phyloP scores from a whole-genome alignment of 2,888 invertebrate genomes.

The Cyclophora albipunctata region DNA sequence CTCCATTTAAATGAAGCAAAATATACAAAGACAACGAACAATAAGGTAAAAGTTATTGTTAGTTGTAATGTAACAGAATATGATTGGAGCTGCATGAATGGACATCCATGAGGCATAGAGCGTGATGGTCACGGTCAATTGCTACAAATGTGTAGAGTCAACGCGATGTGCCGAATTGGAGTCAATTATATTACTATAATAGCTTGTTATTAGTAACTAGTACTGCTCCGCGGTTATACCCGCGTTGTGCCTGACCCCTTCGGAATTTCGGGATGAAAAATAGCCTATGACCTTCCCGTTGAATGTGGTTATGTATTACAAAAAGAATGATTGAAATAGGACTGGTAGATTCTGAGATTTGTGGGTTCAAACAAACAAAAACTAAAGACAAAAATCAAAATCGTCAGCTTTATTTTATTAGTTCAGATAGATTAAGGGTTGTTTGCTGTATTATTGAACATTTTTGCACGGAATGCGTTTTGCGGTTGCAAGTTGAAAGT shows the following conservation, averaged over 20 bases:
- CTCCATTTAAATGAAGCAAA: background rate
- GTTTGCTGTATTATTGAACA: too few species aligned
- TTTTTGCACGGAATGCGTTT: too few species aligned
- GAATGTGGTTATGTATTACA: background rate
- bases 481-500: too few species aligned
- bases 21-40: constrained; percentile 5
- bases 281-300: background rate
- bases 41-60: constrained; percentile 11
- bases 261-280: too few species aligned
- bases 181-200: background rate
- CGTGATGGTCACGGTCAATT: constrained; percentile 41
- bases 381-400: background rate
- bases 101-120: constrained; percentile 15
- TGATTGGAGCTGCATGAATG: constrained; percentile 34
- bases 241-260: too few species aligned
- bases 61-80: constrained; percentile 27
- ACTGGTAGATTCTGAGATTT: too few species aligned
- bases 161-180: background rate
- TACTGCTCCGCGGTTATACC: too few species aligned
- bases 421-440: background rate
- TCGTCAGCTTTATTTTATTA: background rate
- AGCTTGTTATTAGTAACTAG: background rate
- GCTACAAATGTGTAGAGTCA: constrained; percentile 9
- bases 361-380: too few species aligned
- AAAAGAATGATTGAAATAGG: background rate